Evolutionary conservation across 2,797 vertebrate species (phyloP).

Genomic region (Malurus splendens): DNA sequence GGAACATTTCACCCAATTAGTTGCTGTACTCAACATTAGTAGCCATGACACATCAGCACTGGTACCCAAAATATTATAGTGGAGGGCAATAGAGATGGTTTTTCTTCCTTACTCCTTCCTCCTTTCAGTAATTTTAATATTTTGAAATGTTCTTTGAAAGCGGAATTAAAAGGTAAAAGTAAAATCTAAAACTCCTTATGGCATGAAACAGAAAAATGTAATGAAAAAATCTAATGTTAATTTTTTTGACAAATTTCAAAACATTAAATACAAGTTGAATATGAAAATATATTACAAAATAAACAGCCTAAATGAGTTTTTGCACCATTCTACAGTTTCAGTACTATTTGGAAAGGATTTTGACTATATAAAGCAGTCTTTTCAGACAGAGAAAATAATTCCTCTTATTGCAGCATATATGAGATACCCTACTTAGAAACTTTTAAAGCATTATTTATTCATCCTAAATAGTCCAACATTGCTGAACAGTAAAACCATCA

Average conservation of each 20-base stretch:
- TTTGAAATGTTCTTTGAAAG: background rate
- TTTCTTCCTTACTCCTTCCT: background rate
- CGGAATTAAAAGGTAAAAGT: background rate
- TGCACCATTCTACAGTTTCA: background rate
- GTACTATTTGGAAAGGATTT: background rate
- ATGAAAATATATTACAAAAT: background rate
- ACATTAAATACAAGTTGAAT: background rate
- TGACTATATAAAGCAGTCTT: background rate
- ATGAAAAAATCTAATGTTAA: background rate
- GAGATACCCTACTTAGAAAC: background rate
- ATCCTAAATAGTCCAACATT: background rate
- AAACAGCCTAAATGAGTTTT: background rate
- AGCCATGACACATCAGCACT: background rate
- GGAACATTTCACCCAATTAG: conserved; percentile 9
- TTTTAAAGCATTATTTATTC: background rate
- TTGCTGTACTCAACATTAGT: background rate
- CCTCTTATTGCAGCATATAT: background rate
- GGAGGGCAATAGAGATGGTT: background rate
- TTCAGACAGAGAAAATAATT: background rate
- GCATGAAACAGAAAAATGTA: background rate
- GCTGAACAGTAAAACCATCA: background rate
- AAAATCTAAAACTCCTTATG: background rate
- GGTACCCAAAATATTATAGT: background rate
- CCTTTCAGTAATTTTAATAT: background rate
- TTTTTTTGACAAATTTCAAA: background rate